Evolutionary conservation across 2,888 invertebrate species (phyloP).

Genomic region (Scaptomyza tumidula): DNA sequence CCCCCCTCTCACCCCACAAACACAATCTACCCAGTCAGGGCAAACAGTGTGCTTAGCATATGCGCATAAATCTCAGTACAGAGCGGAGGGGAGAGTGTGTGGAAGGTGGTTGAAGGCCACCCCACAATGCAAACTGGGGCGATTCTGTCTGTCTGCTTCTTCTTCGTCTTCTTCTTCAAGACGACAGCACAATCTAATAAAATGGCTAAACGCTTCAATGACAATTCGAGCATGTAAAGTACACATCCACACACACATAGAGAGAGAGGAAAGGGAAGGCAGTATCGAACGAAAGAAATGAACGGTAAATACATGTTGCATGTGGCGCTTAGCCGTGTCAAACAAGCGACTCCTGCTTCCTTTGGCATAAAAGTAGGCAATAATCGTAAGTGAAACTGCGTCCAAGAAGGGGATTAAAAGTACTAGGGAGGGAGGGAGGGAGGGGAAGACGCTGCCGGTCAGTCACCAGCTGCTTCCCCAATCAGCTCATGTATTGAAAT

Average conservation of each 20-base stretch:
- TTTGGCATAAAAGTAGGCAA: slow-evolving; percentile 64
- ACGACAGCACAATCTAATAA: slow-evolving; percentile 80
- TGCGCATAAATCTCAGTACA: slow-evolving; percentile 79
- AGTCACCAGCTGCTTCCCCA: slow-evolving; percentile 52
- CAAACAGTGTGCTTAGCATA: slow-evolving; percentile 77
- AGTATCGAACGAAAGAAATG: slow-evolving; percentile 30
- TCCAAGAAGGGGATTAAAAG: slow-evolving; percentile 21
- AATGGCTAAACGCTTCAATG: slow-evolving; percentile 82
- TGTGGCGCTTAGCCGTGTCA: slow-evolving; percentile 75
- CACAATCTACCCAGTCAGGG: slow-evolving; percentile 5
- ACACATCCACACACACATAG: slow-evolving; percentile 10
- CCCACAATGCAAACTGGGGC: slow-evolving; percentile 60
- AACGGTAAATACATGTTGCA: slow-evolving; percentile 74
- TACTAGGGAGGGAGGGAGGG: not conserved
- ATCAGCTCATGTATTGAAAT: slow-evolving; percentile 57
- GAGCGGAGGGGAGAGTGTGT: not conserved
- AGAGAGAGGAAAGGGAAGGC: too few species aligned
- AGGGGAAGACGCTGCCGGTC: slow-evolving; percentile 8
- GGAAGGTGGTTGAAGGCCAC: slow-evolving; percentile 8
- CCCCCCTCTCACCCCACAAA: too few species aligned
- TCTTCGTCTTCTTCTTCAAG: slow-evolving; percentile 48
- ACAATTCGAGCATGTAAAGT: slow-evolving; percentile 82
- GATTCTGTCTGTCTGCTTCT: slow-evolving; percentile 21
- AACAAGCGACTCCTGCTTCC: slow-evolving; percentile 49
- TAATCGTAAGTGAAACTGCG: slow-evolving; percentile 77